Conservation (phyloP, 2,888 invertebrate species). For the Steinernema scapterisci region DNA sequence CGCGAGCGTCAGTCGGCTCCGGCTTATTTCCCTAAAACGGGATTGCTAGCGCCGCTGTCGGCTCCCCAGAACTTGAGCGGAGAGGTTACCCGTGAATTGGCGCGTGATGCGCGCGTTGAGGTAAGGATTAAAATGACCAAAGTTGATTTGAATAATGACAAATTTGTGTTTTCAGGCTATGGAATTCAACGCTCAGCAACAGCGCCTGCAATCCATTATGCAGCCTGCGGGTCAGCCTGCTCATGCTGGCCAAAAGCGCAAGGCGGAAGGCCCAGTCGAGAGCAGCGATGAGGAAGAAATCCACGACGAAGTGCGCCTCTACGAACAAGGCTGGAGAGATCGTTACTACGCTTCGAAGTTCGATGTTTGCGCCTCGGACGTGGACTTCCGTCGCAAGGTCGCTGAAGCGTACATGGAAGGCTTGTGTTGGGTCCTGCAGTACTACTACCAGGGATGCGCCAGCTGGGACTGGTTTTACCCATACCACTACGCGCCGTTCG, state of each 20-base stretch:
- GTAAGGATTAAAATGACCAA: no score
- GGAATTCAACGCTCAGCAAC: background rate
- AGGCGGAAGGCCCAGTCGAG: slow-evolving; percentile 42
- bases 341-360: slow-evolving; percentile 75
- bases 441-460: slow-evolving; percentile 98
- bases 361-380: slow-evolving; percentile 67
- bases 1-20: slow-evolving; percentile 35
- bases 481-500: slow-evolving; percentile 99
- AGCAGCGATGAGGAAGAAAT: slow-evolving; percentile 50
- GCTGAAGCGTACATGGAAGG: slow-evolving; percentile 85
- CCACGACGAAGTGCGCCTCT: slow-evolving; percentile 67
- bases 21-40: slow-evolving; percentile 43
- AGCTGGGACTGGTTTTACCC: slow-evolving; percentile 99
- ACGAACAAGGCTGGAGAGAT: slow-evolving; percentile 97
- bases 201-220: background rate
- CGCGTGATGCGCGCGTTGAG: slow-evolving; percentile 47
- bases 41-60: slow-evolving; percentile 45
- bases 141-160: no score
- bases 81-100: slow-evolving; percentile 47
- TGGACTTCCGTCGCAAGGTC: slow-evolving; percentile 85
- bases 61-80: slow-evolving; percentile 43
- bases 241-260: slow-evolving; percentile 27
- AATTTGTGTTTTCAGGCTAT: background rate
- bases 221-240: slow-evolving; percentile 19
- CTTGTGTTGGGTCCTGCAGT: slow-evolving; percentile 94